Conservation (phyloP, 2,888 invertebrate genomes). For the Mythimna vitellina region DNA sequence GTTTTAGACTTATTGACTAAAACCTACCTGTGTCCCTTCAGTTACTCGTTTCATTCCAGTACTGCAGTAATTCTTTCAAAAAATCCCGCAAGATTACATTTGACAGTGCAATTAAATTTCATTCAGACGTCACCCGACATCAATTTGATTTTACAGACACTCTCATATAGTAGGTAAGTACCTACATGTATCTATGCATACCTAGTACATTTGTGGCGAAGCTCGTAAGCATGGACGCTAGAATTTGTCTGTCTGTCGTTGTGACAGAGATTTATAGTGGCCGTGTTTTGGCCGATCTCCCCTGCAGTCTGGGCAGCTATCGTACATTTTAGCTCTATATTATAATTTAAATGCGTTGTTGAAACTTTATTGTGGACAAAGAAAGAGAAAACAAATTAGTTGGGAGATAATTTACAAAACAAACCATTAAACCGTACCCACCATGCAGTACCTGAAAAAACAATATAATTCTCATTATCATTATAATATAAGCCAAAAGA, state of each 20-base stretch:
- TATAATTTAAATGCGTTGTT: slow-evolving; percentile 45
- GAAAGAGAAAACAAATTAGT: neutral
- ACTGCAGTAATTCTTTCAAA: too few species aligned
- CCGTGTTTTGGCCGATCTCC: slow-evolving; percentile 60
- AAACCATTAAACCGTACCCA: too few species aligned
- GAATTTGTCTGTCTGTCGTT: slow-evolving; percentile 80
- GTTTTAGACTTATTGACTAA: too few species aligned
- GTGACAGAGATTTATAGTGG: slow-evolving; percentile 80
- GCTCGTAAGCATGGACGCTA: slow-evolving; percentile 45
- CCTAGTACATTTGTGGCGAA: slow-evolving; percentile 35
- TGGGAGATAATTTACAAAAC: neutral
- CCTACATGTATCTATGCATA: neutral
- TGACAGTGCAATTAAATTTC: neutral
- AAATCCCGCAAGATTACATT: neutral
- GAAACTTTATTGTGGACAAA: neutral
- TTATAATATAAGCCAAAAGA: too few species aligned
- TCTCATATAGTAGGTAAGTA: neutral
- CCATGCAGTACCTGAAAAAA: too few species aligned
- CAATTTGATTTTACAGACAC: neutral
- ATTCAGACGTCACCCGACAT: neutral
- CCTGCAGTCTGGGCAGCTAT: slow-evolving; percentile 54
- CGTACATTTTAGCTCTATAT: slow-evolving; percentile 55
- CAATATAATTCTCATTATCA: too few species aligned
- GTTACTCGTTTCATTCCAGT: too few species aligned
- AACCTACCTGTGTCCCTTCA: too few species aligned